Base-by-base conservation (phyloP, 2,888 invertebrate genomes). In the Agrenia bidenticulata region DNA sequence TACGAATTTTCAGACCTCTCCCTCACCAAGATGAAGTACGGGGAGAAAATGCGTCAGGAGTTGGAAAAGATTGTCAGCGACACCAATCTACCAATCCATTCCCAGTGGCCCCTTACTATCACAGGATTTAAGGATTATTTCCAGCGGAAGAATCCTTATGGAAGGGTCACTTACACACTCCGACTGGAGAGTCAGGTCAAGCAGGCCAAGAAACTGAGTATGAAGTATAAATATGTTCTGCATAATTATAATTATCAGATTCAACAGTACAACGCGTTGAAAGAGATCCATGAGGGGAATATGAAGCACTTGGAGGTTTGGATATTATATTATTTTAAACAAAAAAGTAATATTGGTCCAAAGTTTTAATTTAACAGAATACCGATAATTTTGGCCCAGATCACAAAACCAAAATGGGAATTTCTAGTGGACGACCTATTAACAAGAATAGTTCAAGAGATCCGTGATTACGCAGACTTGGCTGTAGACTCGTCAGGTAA, bases 91-190 rank as follows among this genome's bases (percentile, higher is more conserved):
- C 59, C 66, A 2, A 53, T 55, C 2, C 17, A 19, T 4, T 32
- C 50, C 1, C 23, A 27, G 19, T 66, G 66, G 66, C 66, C 66
- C 2, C 13, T 66, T 41, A 53, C 56, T 24, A 51, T 66, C 5
- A 60, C 37, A n/a, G 66, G 66, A 9, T 45, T 45, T 45, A 45
- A 19, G 5, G 50, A 53, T 4, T 32, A 54, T 7, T 62, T 58
- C 45, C 17, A 41, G n/a, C 39, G 41, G 2, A 61, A 27, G 49
- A 66, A 66, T 62, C 62, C 66, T 15, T 66, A 54, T 21, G 66
- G 66, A 17, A 39, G 62, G 24, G 62, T 66, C 1, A 23, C 1
- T 4, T 45, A 45, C 45, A 45, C 45, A n/a, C n/a, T 45, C 5
- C 5, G 45, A 15, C 19, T 5, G n/a, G 45, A 45, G 45, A 45